Percentiles rank a stretch among this genome's conserved stretches.
These are phyloP conservation scores for Noctuana brunneofusca DNA, from an alignment of 2,888 invertebrate species.

Conservation along the genomic window DNA sequence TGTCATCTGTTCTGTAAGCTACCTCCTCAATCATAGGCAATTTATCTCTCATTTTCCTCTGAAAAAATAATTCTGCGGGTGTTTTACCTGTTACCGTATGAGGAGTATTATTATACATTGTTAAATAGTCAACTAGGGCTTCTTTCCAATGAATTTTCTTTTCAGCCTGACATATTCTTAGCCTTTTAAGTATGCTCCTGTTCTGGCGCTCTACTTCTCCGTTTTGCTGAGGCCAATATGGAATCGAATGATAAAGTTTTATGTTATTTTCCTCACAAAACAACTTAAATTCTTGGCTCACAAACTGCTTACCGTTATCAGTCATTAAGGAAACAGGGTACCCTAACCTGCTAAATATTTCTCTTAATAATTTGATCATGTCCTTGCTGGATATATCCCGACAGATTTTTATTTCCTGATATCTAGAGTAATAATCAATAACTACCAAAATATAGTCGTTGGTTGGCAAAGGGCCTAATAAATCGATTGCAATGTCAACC, in stretches of 20 bases:
- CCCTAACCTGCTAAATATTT: slow-evolving; percentile 35
- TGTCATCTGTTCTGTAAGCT: not conserved
- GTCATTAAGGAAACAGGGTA: slow-evolving; percentile 33
- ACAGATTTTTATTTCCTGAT: slow-evolving; percentile 34
- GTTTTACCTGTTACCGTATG: slow-evolving; percentile 45
- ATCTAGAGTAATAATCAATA: slow-evolving; percentile 35
- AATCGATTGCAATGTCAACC: slow-evolving; percentile 44
- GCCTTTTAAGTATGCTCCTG: slow-evolving; percentile 33
- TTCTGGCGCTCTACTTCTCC: slow-evolving; percentile 38
- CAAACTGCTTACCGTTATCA: slow-evolving; percentile 38
- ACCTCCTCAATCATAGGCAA: slow-evolving; percentile 4
- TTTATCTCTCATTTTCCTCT: slow-evolving; percentile 43
- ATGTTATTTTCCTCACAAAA: slow-evolving; percentile 9
- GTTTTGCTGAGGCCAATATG: slow-evolving; percentile 37
- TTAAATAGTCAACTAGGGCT: slow-evolving; percentile 37
- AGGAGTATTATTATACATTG: slow-evolving; percentile 48
- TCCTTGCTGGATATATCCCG: slow-evolving; percentile 10
- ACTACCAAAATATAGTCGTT: slow-evolving; percentile 23
- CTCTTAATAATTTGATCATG: slow-evolving; percentile 29
- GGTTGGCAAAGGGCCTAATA: slow-evolving; percentile 37
- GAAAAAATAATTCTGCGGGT: slow-evolving; percentile 42
- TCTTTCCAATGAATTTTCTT: slow-evolving; percentile 31
- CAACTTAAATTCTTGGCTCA: slow-evolving; percentile 25
- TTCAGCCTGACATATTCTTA: slow-evolving; percentile 31
- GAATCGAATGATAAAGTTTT: slow-evolving; percentile 37